A percentile compares a stretch with the other conserved stretches of the same genome.
Conservation (phyloP, 2,888 invertebrate genomes). For the Conus canariensis region DNA sequence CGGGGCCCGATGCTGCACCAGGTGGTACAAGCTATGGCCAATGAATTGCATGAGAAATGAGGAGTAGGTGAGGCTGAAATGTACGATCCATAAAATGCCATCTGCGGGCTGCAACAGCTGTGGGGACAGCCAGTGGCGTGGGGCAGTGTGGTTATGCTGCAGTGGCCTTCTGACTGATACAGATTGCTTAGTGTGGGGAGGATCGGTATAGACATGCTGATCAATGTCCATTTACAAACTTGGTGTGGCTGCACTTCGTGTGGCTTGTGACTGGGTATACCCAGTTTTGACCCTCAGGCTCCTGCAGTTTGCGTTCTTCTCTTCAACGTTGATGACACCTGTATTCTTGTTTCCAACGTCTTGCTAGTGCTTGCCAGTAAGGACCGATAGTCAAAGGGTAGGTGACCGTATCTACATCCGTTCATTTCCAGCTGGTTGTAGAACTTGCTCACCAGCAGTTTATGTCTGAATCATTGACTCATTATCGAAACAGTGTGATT, state of each 20-base stretch:
- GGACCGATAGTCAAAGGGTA: background rate
- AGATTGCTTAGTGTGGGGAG: background rate
- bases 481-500: too few relatives aligned
- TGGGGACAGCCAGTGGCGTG: background rate
- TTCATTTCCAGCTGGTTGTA: background rate
- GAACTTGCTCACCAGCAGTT: background rate
- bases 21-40: background rate
- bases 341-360: too few relatives aligned
- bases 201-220: background rate
- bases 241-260: background rate
- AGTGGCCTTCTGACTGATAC: background rate
- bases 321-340: too few relatives aligned
- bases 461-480: background rate
- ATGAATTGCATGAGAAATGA: background rate
- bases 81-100: slow-evolving; percentile 7
- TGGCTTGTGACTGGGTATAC: background rate
- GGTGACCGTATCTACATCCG: background rate
- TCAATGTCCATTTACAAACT: background rate
- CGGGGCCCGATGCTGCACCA: background rate
- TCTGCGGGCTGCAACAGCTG: background rate
- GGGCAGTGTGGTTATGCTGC: background rate
- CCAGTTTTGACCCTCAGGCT: background rate
- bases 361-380: background rate
- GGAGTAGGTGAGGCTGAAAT: background rate
- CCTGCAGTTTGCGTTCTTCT: too few relatives aligned